Evolutionary conservation across 1,140 invertebrate species (phyloP).

Genomic region (Zaprionus vittiger): DNA sequence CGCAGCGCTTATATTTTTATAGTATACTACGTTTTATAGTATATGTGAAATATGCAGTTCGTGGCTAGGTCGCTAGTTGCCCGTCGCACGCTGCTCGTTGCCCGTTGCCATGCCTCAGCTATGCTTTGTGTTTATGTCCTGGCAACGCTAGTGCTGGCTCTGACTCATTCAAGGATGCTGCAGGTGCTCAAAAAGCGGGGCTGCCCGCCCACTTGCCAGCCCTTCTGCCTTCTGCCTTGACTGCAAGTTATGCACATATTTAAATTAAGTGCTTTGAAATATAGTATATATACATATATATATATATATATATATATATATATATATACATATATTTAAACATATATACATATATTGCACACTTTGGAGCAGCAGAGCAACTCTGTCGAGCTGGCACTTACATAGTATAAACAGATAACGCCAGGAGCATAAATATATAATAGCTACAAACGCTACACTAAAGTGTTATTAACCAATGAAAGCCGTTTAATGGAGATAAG

Average conservation of each 20-base stretch:
- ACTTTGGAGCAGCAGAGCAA: background rate
- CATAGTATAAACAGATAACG: constrained; percentile 32
- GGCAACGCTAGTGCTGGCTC: constrained; percentile 32
- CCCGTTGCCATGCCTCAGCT: background rate
- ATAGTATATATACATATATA: constrained; percentile 3
- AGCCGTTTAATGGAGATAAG: constrained; percentile 32
- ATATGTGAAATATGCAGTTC: constrained; percentile 67
- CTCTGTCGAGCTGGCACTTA: background rate
- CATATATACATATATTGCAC: background rate
- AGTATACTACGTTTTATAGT: constrained; percentile 34
- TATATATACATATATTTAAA: background rate
- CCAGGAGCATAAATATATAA: constrained; percentile 54
- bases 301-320: constrained; percentile 5
- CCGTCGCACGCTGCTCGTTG: background rate
- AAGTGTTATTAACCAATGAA: constrained; percentile 45
- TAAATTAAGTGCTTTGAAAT: constrained; percentile 56
- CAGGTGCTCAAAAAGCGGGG: constrained; percentile 57
- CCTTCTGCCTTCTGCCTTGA: constrained; percentile 6
- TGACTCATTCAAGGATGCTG: constrained; percentile 60
- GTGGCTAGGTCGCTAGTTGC: constrained; percentile 19
- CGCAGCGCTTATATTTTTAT: constrained; percentile 41
- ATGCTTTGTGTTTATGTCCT: constrained; percentile 56
- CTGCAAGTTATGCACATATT: constrained; percentile 71
- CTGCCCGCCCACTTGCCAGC: constrained; percentile 6
- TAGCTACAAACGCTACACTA: constrained; percentile 25